Evolutionary conservation across 2,113 vertebrate species (phyloP), one percentile per base, ranked within the genome.

Genomic region (Aspiorhynchus laticeps): DNA sequence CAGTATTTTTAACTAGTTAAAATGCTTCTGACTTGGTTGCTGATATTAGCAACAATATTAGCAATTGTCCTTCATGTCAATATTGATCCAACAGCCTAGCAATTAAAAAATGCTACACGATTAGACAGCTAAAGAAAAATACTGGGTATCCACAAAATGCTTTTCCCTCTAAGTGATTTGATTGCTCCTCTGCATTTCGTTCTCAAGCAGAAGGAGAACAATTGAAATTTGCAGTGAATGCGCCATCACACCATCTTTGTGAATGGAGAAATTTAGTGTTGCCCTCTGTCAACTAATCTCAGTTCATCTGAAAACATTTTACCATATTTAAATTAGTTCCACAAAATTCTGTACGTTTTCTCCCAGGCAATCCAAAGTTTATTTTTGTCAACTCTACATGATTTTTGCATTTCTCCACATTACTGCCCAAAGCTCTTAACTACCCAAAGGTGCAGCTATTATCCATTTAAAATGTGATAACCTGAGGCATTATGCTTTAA

Each of bases 401-500:
- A 12, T 43, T 78, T 78, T 78, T 31, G 75, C 43, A 79, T 19
- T 56, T 79, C 28, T 56, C 28, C 76, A 79, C 7, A 56, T 33
- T 78, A 53, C 28, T 36, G 19, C 28, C 46, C 48, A 56, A 33
- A 79, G 28, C 19, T 41, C 71, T 74, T 12, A 74, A 61, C 21
- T 80, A 26, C 56, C 24, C 56, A 80, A 80, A 65, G 59, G 36
- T 81, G 59, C 9, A 43, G 59, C 80, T 41, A 61, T 46, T 67
- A 46, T 46, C 38, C 80, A 46, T 65, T 82, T 21, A 65, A 46
- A 46, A 46, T 26, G 36, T 65, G 38, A 43, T 82, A 28, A 65
- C 38, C 61, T 21, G 36, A 46, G 80, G 59, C 38, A 65, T 65
- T 81, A 43, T 26, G 59, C 36, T 65, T 82, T 76, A 65, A 82